These are phyloP conservation scores for Cinclus cinclus DNA, from an alignment of 2,113 vertebrate species.

Conservation along the genomic window DNA sequence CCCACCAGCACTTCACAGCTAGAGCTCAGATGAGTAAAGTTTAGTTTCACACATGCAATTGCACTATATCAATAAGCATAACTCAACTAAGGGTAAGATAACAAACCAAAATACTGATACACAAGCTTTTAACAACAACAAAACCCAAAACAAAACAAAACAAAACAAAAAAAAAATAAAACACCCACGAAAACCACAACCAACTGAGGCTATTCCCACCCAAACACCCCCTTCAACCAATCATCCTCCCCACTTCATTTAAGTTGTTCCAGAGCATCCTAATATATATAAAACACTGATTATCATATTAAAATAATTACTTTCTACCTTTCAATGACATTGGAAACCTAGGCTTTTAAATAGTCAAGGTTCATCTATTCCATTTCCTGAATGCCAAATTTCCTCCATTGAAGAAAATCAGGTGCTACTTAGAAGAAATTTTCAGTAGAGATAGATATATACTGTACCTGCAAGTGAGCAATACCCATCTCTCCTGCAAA, in stretches of 20 bases:
- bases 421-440: background rate
- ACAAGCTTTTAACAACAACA: background rate
- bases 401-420: background rate
- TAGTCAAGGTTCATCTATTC: background rate
- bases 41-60: background rate
- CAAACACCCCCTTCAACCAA: background rate
- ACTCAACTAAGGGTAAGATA: background rate
- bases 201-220: background rate
- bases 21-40: background rate
- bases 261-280: background rate
- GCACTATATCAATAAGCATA: background rate
- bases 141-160: background rate
- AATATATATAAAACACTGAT: background rate
- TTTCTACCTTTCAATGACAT: background rate
- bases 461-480: constrained; percentile 80
- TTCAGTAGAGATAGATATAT: background rate
- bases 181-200: background rate
- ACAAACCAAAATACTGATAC: background rate
- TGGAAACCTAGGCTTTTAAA: background rate
- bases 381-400: background rate
- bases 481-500: constrained; percentile 82
- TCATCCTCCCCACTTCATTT: background rate
- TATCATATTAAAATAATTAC: background rate
- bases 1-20: background rate
- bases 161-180: background rate